Conservation (phyloP, 2,888 invertebrate genomes). For the Acanthopleura granulata region DNA sequence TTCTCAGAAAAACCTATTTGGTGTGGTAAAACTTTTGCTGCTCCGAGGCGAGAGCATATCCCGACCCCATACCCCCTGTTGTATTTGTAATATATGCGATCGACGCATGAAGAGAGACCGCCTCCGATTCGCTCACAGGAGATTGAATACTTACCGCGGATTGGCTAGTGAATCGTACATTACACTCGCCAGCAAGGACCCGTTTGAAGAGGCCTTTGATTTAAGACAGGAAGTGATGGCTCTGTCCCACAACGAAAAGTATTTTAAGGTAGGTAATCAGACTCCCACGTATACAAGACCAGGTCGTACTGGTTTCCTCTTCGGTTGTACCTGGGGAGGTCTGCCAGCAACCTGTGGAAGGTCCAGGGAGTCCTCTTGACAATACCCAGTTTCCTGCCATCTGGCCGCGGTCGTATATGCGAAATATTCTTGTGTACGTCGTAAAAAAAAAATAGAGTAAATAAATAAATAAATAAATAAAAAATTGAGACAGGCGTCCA, state of each 20-base stretch:
- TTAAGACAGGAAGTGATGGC: slow-evolving; percentile 38
- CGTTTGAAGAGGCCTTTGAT: slow-evolving; percentile 41
- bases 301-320: too few species aligned
- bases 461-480: too few species aligned
- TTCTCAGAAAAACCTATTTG: slow-evolving; percentile 36
- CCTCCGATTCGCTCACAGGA: slow-evolving; percentile 38
- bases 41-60: slow-evolving; percentile 55
- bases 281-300: not conserved
- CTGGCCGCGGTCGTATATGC: too few species aligned
- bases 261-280: slow-evolving; percentile 37
- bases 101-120: slow-evolving; percentile 34
- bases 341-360: too few species aligned
- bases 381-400: too few species aligned
- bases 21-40: slow-evolving; percentile 30
- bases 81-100: slow-evolving; percentile 38
- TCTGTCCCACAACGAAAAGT: slow-evolving; percentile 41
- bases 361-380: not conserved
- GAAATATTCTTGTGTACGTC: too few species aligned
- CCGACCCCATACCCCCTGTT: slow-evolving; percentile 61
- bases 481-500: too few species aligned
- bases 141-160: slow-evolving; percentile 43
- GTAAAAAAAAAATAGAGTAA: too few species aligned
- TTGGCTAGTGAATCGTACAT: slow-evolving; percentile 45
- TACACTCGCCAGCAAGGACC: slow-evolving; percentile 42
- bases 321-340: too few species aligned